Base-by-base conservation (phyloP, 2,113 vertebrate genomes). In the Megaleporinus macrocephalus region DNA sequence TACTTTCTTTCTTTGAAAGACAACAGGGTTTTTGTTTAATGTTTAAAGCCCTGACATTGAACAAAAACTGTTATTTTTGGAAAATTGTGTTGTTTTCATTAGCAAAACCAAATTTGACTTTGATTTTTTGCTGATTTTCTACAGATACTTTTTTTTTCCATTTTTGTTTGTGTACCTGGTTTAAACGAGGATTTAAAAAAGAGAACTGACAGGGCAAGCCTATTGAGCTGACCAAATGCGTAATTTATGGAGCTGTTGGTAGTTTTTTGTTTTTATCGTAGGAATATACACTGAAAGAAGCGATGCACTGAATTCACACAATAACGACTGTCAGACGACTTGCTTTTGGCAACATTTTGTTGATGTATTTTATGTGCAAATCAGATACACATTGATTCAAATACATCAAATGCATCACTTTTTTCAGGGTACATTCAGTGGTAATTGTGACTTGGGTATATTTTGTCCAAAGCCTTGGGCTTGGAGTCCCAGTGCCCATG, bases 21-120 rank as follows among this genome's bases (percentile, higher is more conserved):
- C 87, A 44, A 44, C 41, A 44, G 41, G 41, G 41, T 83, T 83
- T 76, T 83, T 73, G 84, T 86, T 81, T 86, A 83, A 77, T 83
- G 80, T 81, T 78, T 59, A 78, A 76, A 76, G 30, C 49, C 59
- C 24, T 51, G 41, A 61, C 47, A 49, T 73, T 36, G 29, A 80
- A 71, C 2, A 16, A 27, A 44, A 65, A 10, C 6, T 18, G 2
- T 80, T 65, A 16, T 66, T 66, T 49, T 71, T 30, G 4, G 44
- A 44, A n/a, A 44, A 44, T 44, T 44, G 47, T 22, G 24, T 27
- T 27, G 61, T 63, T 68, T 71, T 15, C 49, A 22, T 57, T 81
- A 24, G 63, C n/a, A 36, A 57, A 76, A 82, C 75, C 62, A 79
- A 82, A 82, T 73, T 75, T 78, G n/a, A 63, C 30, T 73, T 79